phyloP scores from a whole-genome alignment of 2,113 vertebrate genomes.

The Cyanoliseus patagonus region DNA sequence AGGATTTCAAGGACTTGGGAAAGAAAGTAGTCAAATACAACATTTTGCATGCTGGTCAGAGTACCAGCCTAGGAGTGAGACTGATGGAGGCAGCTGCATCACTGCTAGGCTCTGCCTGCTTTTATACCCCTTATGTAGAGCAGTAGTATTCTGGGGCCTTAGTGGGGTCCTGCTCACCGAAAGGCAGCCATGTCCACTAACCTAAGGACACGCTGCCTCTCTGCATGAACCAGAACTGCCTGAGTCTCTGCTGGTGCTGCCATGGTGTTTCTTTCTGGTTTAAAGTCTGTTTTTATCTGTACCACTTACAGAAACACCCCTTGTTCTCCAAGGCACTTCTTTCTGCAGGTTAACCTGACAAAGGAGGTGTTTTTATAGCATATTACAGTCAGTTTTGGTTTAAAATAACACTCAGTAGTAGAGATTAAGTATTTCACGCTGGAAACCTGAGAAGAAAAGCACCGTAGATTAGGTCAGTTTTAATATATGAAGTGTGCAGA shows the following conservation, averaged over 20 bases:
- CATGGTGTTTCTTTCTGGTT: fast-evolving
- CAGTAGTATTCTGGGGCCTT: background rate
- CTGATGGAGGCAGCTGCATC: background rate
- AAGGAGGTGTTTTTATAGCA: background rate
- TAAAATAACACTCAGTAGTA: background rate
- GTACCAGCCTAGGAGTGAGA: background rate
- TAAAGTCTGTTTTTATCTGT: background rate
- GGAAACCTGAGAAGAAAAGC: background rate
- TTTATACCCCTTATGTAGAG: background rate
- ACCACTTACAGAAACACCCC: background rate
- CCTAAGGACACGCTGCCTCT: background rate
- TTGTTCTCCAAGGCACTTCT: background rate
- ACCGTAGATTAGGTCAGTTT: background rate
- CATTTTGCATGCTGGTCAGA: fast-evolving
- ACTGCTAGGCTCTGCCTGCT: background rate
- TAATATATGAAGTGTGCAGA: background rate
- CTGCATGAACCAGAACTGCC: background rate
- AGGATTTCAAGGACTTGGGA: background rate
- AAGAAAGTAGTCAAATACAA: background rate
- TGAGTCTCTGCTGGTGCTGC: background rate
- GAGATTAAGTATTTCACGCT: background rate
- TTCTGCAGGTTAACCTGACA: background rate
- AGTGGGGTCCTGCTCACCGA: fast-evolving
- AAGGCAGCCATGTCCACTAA: fast-evolving
- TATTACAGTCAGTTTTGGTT: background rate